Base-by-base conservation (phyloP, 2,888 invertebrate species). In the Hirtodrosophila trivittata region DNA sequence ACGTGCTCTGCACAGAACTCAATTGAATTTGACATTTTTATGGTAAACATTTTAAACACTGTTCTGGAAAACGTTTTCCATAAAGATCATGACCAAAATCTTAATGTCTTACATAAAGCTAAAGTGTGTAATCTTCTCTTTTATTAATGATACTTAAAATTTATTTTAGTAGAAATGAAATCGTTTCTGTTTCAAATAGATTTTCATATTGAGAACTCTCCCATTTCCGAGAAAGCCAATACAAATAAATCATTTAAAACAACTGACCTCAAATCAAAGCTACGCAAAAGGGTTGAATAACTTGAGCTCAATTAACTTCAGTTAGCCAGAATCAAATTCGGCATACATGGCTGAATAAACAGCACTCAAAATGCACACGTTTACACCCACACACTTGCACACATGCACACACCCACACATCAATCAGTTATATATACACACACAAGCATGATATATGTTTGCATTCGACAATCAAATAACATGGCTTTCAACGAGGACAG, bases 391-490 rank as follows among this genome's bases (percentile, higher is more conserved):
- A 21, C 33, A 21, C 39, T 41, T 16, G 35, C 32, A 25, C 41
- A 46, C 33, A 51, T 13, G 10, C 7, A 25, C 5, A 30, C 26
- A 47, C 18, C 33, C 28, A 39, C 46, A 52, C 33, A 38, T 3
- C 18, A 21, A 21, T 21, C 28, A 12, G 1, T 1, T 8, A 28
- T 6, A 12, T 13, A 2, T 28, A 33, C 32, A 47, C 32, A 47
- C 21, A 47, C 33, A 50, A 1, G 16, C 10, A 59, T 57, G 45
- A 35, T 54, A 46, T 62, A 57, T 51, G 60, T 58, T 58, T 57
- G 62, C 65, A 54, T 81, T 66, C 66, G 59, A 81, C 75, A 77
- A 75, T 82, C 75, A 77, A 77, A 84, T 77, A 81, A 71, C 78
- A 77, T 63, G 75, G 60, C 66, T 67, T 58, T 42, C 57, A 47